These are phyloP conservation scores for Amazona ochrocephala DNA, from an alignment of 2,797 vertebrate species.

Conservation along the genomic window DNA sequence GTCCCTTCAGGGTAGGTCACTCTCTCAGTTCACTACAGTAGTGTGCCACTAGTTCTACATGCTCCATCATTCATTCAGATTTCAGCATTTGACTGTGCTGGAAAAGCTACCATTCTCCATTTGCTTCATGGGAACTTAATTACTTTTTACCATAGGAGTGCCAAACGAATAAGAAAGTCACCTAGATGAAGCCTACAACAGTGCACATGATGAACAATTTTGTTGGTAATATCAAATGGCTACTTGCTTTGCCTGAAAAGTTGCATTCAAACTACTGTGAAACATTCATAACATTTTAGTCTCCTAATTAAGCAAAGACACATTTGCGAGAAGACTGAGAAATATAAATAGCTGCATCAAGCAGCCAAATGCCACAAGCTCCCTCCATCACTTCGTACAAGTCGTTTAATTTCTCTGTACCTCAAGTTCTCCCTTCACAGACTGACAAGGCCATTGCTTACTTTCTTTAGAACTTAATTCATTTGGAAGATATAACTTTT, in stretches of 20 bases:
- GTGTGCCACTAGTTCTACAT: slow-evolving; percentile 61
- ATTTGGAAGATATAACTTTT: background rate
- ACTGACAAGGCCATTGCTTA: background rate
- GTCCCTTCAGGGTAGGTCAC: slow-evolving; percentile 62
- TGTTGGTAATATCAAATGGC: background rate
- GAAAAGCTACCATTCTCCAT: slow-evolving; percentile 57
- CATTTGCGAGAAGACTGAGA: background rate
- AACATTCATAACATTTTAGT: background rate
- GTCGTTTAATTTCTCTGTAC: background rate
- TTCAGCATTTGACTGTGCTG: slow-evolving; percentile 59
- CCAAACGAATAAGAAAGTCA: slow-evolving; percentile 22
- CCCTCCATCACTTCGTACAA: background rate
- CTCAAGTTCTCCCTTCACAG: background rate
- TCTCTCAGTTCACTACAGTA: slow-evolving; percentile 37
- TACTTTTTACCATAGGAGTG: slow-evolving; percentile 38
- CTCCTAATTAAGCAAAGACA: background rate
- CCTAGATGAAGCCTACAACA: background rate
- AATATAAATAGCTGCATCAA: background rate
- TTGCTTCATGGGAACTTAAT: slow-evolving; percentile 46
- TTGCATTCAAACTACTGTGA: background rate
- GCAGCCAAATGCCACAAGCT: background rate
- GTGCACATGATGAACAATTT: background rate
- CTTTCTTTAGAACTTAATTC: background rate
- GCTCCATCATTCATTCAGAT: slow-evolving; percentile 53
- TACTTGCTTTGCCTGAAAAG: background rate